Base-by-base conservation (phyloP, 2,797 vertebrate species). In the Sebastes minor region DNA sequence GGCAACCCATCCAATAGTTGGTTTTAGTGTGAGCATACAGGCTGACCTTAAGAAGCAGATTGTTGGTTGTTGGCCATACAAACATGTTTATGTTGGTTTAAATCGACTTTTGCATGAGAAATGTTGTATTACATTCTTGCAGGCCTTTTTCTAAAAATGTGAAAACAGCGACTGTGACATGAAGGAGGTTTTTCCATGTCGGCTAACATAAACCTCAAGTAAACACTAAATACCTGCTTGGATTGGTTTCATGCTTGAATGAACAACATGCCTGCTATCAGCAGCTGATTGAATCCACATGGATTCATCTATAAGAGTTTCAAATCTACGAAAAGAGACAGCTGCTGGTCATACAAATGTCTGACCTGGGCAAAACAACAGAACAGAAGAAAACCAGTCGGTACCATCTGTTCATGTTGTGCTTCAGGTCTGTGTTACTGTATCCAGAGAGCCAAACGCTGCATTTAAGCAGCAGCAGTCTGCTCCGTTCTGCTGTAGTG, bases 381-480 rank as follows among this genome's bases (percentile, higher is more conserved):
- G 42, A 2, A 55, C 25, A 59, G 13, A 52, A 52, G 8, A n/a
- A 52, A 52, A 52, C 20, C 14, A 52, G 30, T 64, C 5, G 12
- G 6, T 3, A 42, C 71, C 74, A 82, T 86, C 74, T 89, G 81
- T 63, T 86, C 18, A 4, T 67, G 71, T 67, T 90, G 65, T 12
- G 32, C 68, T 73, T 66, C 73, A 52, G 42, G 86, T 74, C 56
- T 81, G 20, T 20, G 62, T 76, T 57, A 60, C 75, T 46, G 14
- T n/a, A 72, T 61, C 64, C n/a, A 61, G 23, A 75, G 75, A 75
- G 80, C 75, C 66, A 71, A 76, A 74, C 4, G 2, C 18, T 74
- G 60, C 52, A 61, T 83, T 86, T 63, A 83, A 71, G 73, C 77
- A 66, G 77, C 83, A 61, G 66, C 61, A 23, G 28, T 25, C 63